A percentile compares a stretch with the other conserved stretches of the same genome.
phyloP scores from a whole-genome alignment of 1,140 invertebrate genomes.

The Macrotrachela quadricornifera region DNA sequence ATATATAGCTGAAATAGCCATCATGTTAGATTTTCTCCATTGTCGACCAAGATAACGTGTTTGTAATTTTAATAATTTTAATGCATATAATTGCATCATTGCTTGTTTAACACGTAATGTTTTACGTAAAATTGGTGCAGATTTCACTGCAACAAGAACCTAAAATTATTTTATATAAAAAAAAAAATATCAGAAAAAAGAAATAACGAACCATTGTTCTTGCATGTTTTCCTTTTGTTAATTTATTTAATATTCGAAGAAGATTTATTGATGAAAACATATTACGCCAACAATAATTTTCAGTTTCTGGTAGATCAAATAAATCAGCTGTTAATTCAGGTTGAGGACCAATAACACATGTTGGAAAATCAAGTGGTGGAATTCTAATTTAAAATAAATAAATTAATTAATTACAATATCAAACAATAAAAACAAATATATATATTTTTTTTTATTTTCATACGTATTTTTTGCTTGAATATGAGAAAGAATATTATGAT shows the following conservation, averaged over 20 bases:
- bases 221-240: constrained; percentile 98
- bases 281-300: constrained; percentile 83
- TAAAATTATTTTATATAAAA: constrained; percentile 21
- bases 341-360: constrained; percentile 82
- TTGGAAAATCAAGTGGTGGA: constrained; percentile 76
- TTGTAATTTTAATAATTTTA: constrained; percentile 97
- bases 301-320: constrained; percentile 48
- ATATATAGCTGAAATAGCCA: constrained; percentile 96
- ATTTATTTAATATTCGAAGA: constrained; percentile 81
- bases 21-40: constrained; percentile 98
- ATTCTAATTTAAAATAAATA: constrained; percentile 39
- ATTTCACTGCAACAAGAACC: constrained; percentile 98
- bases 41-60: constrained; percentile 94
- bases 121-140: constrained; percentile 85
- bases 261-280: constrained; percentile 94
- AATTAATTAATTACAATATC: not conserved
- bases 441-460: not conserved
- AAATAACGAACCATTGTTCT: constrained; percentile 68
- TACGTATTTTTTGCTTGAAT: constrained; percentile 70
- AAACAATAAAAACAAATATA: not conserved
- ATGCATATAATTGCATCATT: constrained; percentile 88
- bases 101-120: constrained; percentile 71
- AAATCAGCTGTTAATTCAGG: constrained; percentile 77
- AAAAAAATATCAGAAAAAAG: not conserved
- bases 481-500: constrained; percentile 88